phyloP scores from a whole-genome alignment of 1,140 invertebrate genomes.

The Drosophila obscura region DNA sequence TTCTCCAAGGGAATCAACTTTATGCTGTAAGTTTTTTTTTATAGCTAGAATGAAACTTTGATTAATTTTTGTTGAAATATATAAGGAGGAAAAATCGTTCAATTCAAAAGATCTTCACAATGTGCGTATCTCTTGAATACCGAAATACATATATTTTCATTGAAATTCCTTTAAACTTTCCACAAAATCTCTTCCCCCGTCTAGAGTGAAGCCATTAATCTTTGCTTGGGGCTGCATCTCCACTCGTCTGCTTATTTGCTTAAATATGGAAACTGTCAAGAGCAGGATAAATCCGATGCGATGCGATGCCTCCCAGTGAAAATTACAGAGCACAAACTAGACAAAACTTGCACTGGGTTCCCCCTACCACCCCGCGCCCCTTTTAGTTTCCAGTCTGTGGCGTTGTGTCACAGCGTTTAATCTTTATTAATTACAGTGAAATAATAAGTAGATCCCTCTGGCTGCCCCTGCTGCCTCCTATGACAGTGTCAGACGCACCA shows the following conservation, averaged over 20 bases:
- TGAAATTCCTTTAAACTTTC: constrained; percentile 19
- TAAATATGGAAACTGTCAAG: constrained; percentile 77
- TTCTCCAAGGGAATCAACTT: not conserved
- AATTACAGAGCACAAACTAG: constrained; percentile 66
- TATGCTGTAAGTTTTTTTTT: no score
- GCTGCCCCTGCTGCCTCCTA: constrained; percentile 30
- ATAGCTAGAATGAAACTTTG: no score
- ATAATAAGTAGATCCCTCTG: constrained; percentile 67
- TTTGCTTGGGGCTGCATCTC: constrained; percentile 41
- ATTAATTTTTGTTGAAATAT: no score
- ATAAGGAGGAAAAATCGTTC: no score
- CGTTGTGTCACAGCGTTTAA: constrained; percentile 77
- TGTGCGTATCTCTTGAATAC: no score
- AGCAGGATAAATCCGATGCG: constrained; percentile 63
- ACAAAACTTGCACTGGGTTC: constrained; percentile 2
- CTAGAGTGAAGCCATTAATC: constrained; percentile 48
- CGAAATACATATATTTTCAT: constrained; percentile 4
- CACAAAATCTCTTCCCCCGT: not conserved
- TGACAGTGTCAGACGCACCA: constrained; percentile 47
- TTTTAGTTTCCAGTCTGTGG: constrained; percentile 28
- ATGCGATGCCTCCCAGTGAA: constrained; percentile 15
- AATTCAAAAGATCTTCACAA: no score
- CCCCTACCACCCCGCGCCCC: not conserved
- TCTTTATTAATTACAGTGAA: constrained; percentile 82
- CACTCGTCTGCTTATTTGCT: constrained; percentile 31